phyloP scores from a whole-genome alignment of 1,140 invertebrate genomes.

The Leptoteleia sp. region DNA sequence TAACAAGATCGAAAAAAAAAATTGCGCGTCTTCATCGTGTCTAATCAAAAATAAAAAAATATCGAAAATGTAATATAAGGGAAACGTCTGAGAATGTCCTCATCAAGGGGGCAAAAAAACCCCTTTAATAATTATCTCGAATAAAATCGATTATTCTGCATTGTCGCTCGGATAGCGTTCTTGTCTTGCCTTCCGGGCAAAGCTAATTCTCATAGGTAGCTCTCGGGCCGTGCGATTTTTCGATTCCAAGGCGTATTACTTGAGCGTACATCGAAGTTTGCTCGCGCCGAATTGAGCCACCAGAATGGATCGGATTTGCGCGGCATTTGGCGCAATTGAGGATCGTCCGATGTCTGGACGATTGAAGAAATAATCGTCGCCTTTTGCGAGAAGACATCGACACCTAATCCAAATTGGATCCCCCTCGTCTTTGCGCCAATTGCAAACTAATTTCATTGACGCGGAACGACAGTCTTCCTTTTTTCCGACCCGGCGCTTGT shows the following conservation, averaged over 20 bases:
- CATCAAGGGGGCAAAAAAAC: not conserved
- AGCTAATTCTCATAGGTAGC: slow-evolving; percentile 38
- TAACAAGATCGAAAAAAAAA: too few species aligned
- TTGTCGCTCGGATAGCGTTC: slow-evolving; percentile 34
- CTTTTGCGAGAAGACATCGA: slow-evolving; percentile 54
- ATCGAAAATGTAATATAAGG: too few species aligned
- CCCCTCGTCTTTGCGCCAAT: slow-evolving; percentile 38
- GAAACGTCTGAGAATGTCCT: too few species aligned
- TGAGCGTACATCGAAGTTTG: slow-evolving; percentile 43
- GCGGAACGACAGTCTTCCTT: slow-evolving; percentile 4
- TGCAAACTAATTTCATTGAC: slow-evolving; percentile 55
- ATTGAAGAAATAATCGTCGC: slow-evolving; percentile 54
- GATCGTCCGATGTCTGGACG: slow-evolving; percentile 47
- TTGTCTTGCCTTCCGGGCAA: slow-evolving; percentile 42
- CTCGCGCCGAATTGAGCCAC: slow-evolving; percentile 47
- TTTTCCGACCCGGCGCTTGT: too few species aligned
- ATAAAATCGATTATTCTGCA: slow-evolving; percentile 54
- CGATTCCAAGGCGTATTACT: slow-evolving; percentile 64
- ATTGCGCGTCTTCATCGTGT: too few species aligned
- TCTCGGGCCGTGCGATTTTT: slow-evolving; percentile 46
- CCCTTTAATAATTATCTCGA: slow-evolving; percentile 30
- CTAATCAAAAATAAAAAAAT: too few species aligned
- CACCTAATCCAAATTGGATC: slow-evolving; percentile 61
- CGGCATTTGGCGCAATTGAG: slow-evolving; percentile 51
- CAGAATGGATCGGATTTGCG: slow-evolving; percentile 56